Base-by-base conservation (phyloP, 2,888 invertebrate genomes). In the Amphiduros pacificus region DNA sequence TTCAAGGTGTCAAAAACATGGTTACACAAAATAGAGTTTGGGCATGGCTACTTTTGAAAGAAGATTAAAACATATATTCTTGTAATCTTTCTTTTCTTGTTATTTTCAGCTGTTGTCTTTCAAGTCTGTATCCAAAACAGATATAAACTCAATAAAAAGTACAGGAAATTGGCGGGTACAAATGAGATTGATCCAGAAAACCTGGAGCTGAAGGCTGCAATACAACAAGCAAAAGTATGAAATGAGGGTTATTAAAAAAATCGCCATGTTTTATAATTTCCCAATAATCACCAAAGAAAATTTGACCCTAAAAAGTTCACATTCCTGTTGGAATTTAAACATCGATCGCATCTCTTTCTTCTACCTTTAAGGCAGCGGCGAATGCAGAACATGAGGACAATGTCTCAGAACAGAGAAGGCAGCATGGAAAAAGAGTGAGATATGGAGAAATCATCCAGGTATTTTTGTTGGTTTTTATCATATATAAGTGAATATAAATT, bases 401-500 rank as follows among this genome's bases (percentile, higher is more conserved):
- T 62, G 70, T 75, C 51, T 71, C 76, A 1, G 82, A 82, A 68
- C 80, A 82, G 69, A 74, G 71, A 29, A 66, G 82, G 28, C 81
- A 82, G 62, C 77, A 76, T 55, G 81, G 80, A 5, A 82, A 81
- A 66, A 68, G 77, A 29, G 77, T 82, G 9, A 66, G 78, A 40
- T 82, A 82, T 70, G 82, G 82, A 11, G 79, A 82, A 63, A 71
- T 79, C 28, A 77, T 82, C 17, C 82, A 82, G 78, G 81, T 81
- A 66, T 3, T n/a, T 20, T 20, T 22, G 6, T 14, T 27, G n/a
- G 9, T 9, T 14, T 20, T 48, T 48, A 48, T n/a, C n/a, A n/a
- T n/a, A n/a, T n/a, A n/a, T n/a, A n/a, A n/a, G n/a, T n/a, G n/a
- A n/a, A n/a, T n/a, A n/a, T n/a, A n/a, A n/a, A n/a, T n/a, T n/a